Base-by-base conservation (phyloP, 2,113 vertebrate species). In the Shinisaurus crocodilurus region DNA sequence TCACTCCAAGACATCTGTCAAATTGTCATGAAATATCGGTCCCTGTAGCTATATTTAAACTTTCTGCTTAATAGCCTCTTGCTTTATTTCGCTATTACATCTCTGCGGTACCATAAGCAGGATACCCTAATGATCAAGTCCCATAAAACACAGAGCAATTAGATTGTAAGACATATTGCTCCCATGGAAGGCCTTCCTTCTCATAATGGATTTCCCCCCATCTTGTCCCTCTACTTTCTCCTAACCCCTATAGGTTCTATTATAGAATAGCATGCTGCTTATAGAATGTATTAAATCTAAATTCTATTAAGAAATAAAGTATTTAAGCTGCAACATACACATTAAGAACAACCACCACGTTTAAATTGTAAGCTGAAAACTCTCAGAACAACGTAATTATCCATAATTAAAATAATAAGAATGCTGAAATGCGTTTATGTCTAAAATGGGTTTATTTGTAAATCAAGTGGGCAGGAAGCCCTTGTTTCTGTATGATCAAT, bases 41-140 rank as follows among this genome's bases (percentile, higher is more conserved):
- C 97, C 97, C 97, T 97, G 96, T 97, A 98, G 98, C 97, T 98
- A 97, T 97, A 97, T 98, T 98, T 98, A 98, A 98, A 98, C 97
- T 98, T 98, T 98, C 96, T 97, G 91, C 97, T 97, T 98, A 98
- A 98, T 98, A 97, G 97, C 95, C 95, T 97, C 96, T 97, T 97
- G 96, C 96, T 97, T 98, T 98, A 97, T 97, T 97, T 97, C 96
- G 92, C 96, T 93, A 95, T 97, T 97, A 96, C 94, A 96, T 97
- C 97, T 97, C 96, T 96, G 93, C 0, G 91, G 97, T 96, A 96
- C 95, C 96, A 96, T 96, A 97, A 96, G 96, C 95, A 97, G 94
- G 96, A 97, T 97, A 96, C 96, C 95, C 97, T 97, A 97, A 98
- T 97, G 96, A 98, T 97, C 94, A 96, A 96, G 92, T 97, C 97